Conservation (phyloP, 1,140 invertebrate genomes). For the Lepidurus arcticus region DNA sequence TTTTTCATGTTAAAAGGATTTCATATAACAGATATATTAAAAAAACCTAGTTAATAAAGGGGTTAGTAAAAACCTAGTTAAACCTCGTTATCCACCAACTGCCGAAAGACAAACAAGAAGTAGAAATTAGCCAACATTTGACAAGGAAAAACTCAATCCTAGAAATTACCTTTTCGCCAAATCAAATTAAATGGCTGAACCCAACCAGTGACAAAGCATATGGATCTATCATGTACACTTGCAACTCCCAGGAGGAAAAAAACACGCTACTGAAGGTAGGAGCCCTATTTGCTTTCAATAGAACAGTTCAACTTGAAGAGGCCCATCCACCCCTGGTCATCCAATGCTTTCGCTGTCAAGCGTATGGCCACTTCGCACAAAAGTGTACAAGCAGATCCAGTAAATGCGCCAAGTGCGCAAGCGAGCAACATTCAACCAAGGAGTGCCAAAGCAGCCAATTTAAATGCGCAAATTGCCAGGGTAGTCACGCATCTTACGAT, state of each 20-base stretch:
- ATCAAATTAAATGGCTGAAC: background rate
- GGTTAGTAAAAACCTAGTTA: too few species aligned
- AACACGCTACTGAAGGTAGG: too few species aligned
- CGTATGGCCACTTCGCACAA: constrained; percentile 18
- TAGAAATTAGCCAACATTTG: too few species aligned
- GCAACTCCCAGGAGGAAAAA: background rate
- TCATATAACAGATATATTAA: too few species aligned
- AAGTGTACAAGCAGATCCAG: background rate
- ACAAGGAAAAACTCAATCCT: background rate
- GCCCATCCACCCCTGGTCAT: background rate
- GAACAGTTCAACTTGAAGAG: too few species aligned
- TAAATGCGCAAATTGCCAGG: constrained; percentile 28
- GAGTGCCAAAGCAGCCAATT: background rate
- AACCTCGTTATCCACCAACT: too few species aligned
- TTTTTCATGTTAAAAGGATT: too few species aligned
- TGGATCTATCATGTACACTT: background rate
- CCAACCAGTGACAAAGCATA: background rate
- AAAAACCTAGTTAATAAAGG: too few species aligned
- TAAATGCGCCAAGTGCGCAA: constrained; percentile 10
- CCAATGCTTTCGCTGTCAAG: constrained; percentile 25
- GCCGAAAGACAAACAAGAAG: too few species aligned
- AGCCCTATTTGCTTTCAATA: too few species aligned
- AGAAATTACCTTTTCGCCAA: background rate
- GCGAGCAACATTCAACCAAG: constrained; percentile 26
- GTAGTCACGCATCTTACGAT: constrained; percentile 4